A percentile compares a stretch with the other conserved stretches of the same genome.
Conservation (phyloP, 2,797 vertebrate genomes). For the Pygocentrus nattereri region DNA sequence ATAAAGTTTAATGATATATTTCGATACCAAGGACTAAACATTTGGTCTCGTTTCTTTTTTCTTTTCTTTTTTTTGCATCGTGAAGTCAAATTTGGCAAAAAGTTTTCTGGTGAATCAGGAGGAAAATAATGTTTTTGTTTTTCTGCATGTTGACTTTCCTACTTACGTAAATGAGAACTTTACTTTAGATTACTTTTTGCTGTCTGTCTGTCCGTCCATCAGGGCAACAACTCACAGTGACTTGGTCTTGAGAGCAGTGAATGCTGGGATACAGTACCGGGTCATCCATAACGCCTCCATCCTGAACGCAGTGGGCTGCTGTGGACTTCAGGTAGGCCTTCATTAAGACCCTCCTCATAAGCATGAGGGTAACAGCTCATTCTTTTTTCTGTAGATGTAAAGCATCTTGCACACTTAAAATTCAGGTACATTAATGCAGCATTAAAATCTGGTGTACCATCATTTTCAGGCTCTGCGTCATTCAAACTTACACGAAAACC, state of each 20-base stretch:
- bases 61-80: too few relatives aligned
- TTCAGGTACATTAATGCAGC: too few relatives aligned
- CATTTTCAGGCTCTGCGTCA: too few relatives aligned
- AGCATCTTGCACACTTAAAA: too few relatives aligned
- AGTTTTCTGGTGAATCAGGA: neutral
- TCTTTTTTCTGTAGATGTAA: neutral
- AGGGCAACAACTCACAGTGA: conserved; percentile 98
- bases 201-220: conserved; percentile 55
- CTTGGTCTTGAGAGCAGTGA: conserved; percentile 90
- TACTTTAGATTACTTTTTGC: too few relatives aligned
- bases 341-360: neutral
- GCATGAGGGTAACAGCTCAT: neutral
- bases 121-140: neutral
- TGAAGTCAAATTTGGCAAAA: neutral
- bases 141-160: neutral
- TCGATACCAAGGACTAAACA: conserved; percentile 24
- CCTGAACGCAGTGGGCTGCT: conserved; percentile 94
- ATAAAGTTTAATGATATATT: conserved; percentile 64
- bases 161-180: too few relatives aligned
- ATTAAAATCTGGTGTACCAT: too few relatives aligned
- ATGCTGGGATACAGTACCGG: conserved; percentile 86
- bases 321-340: conserved; percentile 90
- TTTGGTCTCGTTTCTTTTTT: conserved; percentile 15
- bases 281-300: conserved; percentile 97
- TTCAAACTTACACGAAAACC: too few relatives aligned